phyloP scores from a whole-genome alignment of 2,888 invertebrate species.

The Polyommatus icarus region DNA sequence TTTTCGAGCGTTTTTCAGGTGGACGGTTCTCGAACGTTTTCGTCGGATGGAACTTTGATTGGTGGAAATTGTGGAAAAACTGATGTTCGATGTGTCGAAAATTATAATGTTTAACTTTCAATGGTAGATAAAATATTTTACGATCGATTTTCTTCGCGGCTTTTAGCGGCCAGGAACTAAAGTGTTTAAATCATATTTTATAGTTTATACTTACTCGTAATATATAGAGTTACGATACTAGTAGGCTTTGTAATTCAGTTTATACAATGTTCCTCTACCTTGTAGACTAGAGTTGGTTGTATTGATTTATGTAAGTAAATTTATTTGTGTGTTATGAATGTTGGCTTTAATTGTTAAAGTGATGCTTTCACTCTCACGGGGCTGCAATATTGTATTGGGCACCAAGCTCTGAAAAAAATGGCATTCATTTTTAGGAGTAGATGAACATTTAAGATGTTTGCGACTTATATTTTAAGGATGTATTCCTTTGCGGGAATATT shows the following conservation, averaged over 20 bases:
- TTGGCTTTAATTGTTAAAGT: slow-evolving; percentile 72
- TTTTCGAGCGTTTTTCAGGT: background rate
- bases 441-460: too few relatives aligned
- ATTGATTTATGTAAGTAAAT: slow-evolving; percentile 35
- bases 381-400: slow-evolving; percentile 34
- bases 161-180: slow-evolving; percentile 27
- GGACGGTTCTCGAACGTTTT: slow-evolving; percentile 17
- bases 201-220: slow-evolving; percentile 28
- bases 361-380: slow-evolving; percentile 56
- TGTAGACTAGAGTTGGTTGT: slow-evolving; percentile 52
- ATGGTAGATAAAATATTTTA: slow-evolving; percentile 32
- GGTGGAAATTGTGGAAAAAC: background rate
- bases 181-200: slow-evolving; percentile 31
- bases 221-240: slow-evolving; percentile 20
- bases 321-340: slow-evolving; percentile 45
- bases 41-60: background rate
- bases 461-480: too few relatives aligned
- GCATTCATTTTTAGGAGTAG: background rate
- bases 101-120: slow-evolving; percentile 6
- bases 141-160: slow-evolving; percentile 32
- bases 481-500: too few relatives aligned
- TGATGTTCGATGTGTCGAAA: slow-evolving; percentile 1
- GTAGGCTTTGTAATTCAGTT: slow-evolving; percentile 49
- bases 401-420: background rate
- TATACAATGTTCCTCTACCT: slow-evolving; percentile 64